Percentiles rank a stretch among this genome's conserved stretches.
These are phyloP conservation scores for Drosophila albomicans DNA, from an alignment of 1,140 invertebrate genomes.

Conservation along the genomic window DNA sequence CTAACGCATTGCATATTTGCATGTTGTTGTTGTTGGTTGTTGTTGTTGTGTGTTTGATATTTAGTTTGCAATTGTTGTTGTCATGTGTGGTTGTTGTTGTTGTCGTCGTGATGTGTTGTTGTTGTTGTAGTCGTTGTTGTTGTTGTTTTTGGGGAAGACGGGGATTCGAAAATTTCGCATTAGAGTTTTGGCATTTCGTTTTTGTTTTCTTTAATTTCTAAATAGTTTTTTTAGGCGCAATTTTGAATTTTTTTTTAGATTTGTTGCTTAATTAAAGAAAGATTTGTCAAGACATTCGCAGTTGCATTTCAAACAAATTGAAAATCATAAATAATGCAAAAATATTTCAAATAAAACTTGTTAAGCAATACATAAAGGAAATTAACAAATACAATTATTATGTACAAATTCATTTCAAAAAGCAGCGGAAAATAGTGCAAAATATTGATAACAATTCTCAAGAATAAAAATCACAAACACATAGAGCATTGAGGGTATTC, in stretches of 20 bases:
- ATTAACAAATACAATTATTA: slow-evolving; percentile 38
- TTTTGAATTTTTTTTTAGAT: slow-evolving; percentile 40
- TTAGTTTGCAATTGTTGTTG: slow-evolving; percentile 39
- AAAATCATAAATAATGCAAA: slow-evolving; percentile 47
- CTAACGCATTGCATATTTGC: slow-evolving; percentile 85
- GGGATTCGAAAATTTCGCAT: slow-evolving; percentile 82
- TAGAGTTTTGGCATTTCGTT: slow-evolving; percentile 70
- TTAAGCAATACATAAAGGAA: slow-evolving; percentile 31
- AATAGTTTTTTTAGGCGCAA: not conserved
- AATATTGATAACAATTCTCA: slow-evolving; percentile 19
- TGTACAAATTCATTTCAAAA: slow-evolving; percentile 44
- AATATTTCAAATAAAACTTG: slow-evolving; percentile 26
- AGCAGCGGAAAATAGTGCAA: slow-evolving; percentile 59
- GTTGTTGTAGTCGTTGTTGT: slow-evolving; percentile 53
- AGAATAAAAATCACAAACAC: slow-evolving; percentile 4
- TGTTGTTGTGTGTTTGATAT: slow-evolving; percentile 11
- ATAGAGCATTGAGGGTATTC: slow-evolving; percentile 20
- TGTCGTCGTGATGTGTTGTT: slow-evolving; percentile 39
- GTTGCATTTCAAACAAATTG: slow-evolving; percentile 31
- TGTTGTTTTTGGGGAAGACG: slow-evolving; percentile 55
- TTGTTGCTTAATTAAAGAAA: slow-evolving; percentile 11
- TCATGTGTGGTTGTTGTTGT: slow-evolving; percentile 37
- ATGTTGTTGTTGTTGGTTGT: slow-evolving; percentile 38
- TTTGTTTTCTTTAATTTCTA: slow-evolving; percentile 42
- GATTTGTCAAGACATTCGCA: slow-evolving; percentile 20